Percentiles rank a stretch among this genome's conserved stretches.
These are phyloP conservation scores for Acleris holmiana DNA, from an alignment of 2,888 invertebrate species.

Conservation along the genomic window DNA sequence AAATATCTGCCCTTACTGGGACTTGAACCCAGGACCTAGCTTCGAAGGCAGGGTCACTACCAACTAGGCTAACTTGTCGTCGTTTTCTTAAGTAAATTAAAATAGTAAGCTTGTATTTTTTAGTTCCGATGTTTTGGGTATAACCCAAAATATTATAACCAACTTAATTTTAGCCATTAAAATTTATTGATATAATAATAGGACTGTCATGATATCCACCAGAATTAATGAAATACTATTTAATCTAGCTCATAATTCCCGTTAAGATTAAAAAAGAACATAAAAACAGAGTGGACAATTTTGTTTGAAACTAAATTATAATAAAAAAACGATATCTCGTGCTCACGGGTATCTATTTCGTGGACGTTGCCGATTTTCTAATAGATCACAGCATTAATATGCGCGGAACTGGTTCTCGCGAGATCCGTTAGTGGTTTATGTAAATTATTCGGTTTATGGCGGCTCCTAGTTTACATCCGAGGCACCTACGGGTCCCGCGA, in stretches of 20 bases:
- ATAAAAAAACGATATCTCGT: constrained; percentile 64
- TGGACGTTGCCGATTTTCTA: constrained; percentile 74
- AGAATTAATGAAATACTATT: constrained; percentile 8
- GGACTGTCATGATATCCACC: constrained; percentile 11
- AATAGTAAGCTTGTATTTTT: too few relatives aligned
- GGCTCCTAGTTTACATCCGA: constrained; percentile 77
- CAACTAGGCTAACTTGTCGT: too few relatives aligned
- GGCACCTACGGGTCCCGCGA: constrained; percentile 49
- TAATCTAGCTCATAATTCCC: constrained; percentile 16
- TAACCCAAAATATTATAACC: background rate
- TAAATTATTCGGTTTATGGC: constrained; percentile 79
- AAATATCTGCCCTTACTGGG: too few relatives aligned
- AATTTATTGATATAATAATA: constrained; percentile 2
- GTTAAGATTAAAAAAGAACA: constrained; percentile 16
- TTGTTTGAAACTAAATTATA: constrained; percentile 67
- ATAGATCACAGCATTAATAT: constrained; percentile 82
- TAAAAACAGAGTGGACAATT: constrained; percentile 42
- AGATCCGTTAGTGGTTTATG: constrained; percentile 84
- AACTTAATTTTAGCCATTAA: too few relatives aligned
- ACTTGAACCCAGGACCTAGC: too few relatives aligned
- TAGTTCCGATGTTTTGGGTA: background rate
- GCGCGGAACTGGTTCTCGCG: constrained; percentile 74
- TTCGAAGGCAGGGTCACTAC: too few relatives aligned
- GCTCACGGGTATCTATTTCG: constrained; percentile 58
- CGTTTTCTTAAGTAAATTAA: too few relatives aligned